A percentile compares a stretch with the other conserved stretches of the same genome.
Evolutionary conservation across 1,140 invertebrate species (phyloP).

Genomic region (Venturia canescens): DNA sequence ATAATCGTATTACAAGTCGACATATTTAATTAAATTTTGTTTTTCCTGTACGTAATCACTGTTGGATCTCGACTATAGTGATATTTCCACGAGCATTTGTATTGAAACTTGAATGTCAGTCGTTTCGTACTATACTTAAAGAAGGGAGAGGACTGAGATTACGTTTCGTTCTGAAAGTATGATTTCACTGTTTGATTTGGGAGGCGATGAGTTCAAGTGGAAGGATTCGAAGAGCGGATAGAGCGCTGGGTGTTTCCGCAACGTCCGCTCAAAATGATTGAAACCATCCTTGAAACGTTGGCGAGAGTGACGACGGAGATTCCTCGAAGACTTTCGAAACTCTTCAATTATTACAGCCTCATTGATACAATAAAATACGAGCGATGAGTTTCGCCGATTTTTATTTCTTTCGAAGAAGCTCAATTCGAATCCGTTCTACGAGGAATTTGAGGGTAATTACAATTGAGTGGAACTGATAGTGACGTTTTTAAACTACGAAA

Average conservation of each 20-base stretch:
- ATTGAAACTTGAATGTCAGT: background rate
- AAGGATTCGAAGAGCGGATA: background rate
- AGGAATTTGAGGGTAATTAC: too few relatives aligned
- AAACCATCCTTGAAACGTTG: background rate
- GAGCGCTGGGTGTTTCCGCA: background rate
- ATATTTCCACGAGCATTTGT: background rate
- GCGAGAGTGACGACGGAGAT: background rate
- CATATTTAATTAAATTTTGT: background rate
- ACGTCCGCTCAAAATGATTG: background rate
- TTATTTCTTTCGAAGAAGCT: too few relatives aligned
- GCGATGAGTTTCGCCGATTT: background rate
- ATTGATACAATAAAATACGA: background rate
- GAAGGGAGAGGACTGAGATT: background rate
- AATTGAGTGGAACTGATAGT: too few relatives aligned
- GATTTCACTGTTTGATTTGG: conserved; percentile 12
- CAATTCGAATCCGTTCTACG: too few relatives aligned
- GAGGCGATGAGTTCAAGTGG: background rate
- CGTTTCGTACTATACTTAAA: too few relatives aligned
- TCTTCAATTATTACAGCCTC: background rate
- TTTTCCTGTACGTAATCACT: background rate
- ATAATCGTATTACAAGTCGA: background rate
- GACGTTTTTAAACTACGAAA: background rate
- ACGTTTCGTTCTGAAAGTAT: background rate
- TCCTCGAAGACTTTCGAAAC: background rate
- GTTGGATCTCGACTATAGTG: background rate